phyloP scores from a whole-genome alignment of 23 tunicate species.

The Halocynthia roretzi region DNA sequence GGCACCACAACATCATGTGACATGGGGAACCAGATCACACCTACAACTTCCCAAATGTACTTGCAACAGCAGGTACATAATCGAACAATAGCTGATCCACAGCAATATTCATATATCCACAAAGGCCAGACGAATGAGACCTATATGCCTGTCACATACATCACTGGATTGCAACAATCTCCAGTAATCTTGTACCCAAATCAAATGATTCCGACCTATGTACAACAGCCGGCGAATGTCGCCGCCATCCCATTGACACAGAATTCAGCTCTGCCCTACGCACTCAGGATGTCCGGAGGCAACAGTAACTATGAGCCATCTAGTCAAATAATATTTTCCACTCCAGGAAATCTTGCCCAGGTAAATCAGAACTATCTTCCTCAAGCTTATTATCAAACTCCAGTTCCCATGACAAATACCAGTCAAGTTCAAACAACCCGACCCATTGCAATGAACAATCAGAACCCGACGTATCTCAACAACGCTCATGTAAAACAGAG shows the following conservation, averaged over 20 bases:
- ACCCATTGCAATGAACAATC: slow-evolving; percentile 2
- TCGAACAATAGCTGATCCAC: not conserved
- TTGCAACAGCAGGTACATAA: not conserved
- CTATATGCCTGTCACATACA: not conserved
- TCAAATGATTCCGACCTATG: not conserved
- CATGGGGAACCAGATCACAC: not conserved
- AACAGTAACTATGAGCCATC: no score
- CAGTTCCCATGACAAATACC: not conserved
- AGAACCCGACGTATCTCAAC: not conserved
- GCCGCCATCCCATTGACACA: not conserved
- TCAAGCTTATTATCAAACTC: not conserved
- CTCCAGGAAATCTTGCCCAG: not conserved
- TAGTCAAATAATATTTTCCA: no score
- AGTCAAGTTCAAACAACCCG: not conserved
- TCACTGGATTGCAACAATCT: not conserved
- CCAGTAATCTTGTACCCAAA: not conserved
- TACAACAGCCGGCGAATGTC: slow-evolving; percentile 3
- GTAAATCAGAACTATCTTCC: not conserved
- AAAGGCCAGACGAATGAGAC: not conserved
- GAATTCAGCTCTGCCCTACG: no score
- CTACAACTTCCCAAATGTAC: not conserved
- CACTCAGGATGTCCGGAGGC: no score
- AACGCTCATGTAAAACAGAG: no score
- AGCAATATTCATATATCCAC: not conserved
- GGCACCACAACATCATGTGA: not conserved